phyloP scores from a whole-genome alignment of 2,888 invertebrate genomes.

The Calameuta idolon region DNA sequence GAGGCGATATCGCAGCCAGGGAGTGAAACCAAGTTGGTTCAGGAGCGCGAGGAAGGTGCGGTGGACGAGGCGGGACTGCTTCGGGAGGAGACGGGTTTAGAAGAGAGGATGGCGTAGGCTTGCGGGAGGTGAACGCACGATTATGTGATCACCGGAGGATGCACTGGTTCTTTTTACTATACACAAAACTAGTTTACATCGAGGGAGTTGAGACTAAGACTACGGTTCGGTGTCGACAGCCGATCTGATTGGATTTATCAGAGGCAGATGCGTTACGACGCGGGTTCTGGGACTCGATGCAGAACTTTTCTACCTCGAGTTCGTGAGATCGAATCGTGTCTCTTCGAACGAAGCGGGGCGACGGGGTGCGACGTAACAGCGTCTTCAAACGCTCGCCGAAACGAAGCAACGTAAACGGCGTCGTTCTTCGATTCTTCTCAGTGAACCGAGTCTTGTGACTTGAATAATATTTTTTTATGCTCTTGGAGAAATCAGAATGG shows the following conservation, averaged over 20 bases:
- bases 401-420: no score
- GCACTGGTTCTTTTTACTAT: constrained; percentile 43
- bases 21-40: background rate
- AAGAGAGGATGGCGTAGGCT: constrained; percentile 40
- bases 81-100: constrained; percentile 28
- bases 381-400: no score
- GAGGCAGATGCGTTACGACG: constrained; percentile 41
- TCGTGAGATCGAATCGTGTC: background rate
- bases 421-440: no score
- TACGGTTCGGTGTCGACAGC: constrained; percentile 43
- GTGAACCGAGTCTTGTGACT: no score
- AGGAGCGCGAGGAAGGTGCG: constrained; percentile 16
- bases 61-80: constrained; percentile 30
- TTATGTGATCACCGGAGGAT: constrained; percentile 63
- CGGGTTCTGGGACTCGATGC: constrained; percentile 5
- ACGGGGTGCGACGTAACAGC: no score
- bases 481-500: no score
- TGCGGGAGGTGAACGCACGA: constrained; percentile 59
- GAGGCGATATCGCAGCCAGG: no score
- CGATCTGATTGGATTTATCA: constrained; percentile 56
- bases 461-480: no score
- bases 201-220: constrained; percentile 36
- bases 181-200: constrained; percentile 58
- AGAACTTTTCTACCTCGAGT: background rate
- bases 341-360: no score